These are phyloP conservation scores for Campylomormyrus tamandua DNA, from an alignment of 2,113 vertebrate genomes.

Conservation along the genomic window DNA sequence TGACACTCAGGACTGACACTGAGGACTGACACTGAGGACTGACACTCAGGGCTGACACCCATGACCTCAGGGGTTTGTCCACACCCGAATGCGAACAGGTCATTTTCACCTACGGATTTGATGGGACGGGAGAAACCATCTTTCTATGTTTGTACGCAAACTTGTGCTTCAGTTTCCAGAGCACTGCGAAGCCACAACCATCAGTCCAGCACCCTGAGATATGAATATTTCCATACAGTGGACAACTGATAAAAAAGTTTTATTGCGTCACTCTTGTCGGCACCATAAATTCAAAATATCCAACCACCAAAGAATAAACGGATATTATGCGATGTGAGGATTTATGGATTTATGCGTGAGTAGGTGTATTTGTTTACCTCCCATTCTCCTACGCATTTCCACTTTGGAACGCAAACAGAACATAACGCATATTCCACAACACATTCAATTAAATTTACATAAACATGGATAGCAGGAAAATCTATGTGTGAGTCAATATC, in stretches of 20 bases:
- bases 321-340: background rate
- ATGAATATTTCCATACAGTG: background rate
- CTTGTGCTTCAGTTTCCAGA: background rate
- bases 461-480: background rate
- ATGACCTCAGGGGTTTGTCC: background rate
- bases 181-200: background rate
- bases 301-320: background rate
- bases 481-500: background rate
- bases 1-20: too few relatives aligned
- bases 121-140: background rate
- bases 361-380: background rate
- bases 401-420: background rate
- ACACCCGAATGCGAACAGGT: background rate
- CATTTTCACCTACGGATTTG: background rate
- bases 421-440: background rate
- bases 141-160: background rate
- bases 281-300: background rate
- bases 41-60: background rate
- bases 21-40: too few relatives aligned
- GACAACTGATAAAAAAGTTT: background rate
- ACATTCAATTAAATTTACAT: background rate
- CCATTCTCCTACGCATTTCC: slow-evolving; percentile 2
- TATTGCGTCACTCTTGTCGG: background rate
- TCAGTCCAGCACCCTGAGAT: background rate
- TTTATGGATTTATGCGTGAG: background rate